Conservation (phyloP, 2,888 invertebrate species). For the Leptinotarsa peninsularis region DNA sequence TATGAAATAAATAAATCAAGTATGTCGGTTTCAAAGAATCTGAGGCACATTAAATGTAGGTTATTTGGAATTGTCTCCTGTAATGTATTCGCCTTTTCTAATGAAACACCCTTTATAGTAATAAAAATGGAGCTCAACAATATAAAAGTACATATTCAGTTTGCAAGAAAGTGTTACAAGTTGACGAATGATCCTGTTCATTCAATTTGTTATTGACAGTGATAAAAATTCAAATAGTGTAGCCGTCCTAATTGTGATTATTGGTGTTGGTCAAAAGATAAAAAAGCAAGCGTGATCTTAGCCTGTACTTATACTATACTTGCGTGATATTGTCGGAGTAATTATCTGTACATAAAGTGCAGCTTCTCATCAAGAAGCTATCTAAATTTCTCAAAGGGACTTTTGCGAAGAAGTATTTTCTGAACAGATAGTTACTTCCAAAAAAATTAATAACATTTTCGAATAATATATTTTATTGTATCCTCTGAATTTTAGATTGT, state of each 20-base stretch:
- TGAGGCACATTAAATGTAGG: no score
- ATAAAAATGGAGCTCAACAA: no score
- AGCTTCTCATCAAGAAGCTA: not conserved
- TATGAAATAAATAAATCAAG: no score
- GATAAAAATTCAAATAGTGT: not conserved
- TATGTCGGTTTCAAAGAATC: no score
- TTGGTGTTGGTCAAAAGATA: not conserved
- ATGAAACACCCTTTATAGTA: no score
- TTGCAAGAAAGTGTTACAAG: no score
- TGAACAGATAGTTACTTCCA: not conserved
- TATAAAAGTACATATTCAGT: no score
- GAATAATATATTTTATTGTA: slow-evolving; percentile 10
- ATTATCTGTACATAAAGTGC: not conserved
- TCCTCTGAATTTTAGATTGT: not conserved
- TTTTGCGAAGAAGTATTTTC: not conserved
- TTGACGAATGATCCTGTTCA: not conserved
- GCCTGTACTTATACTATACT: slow-evolving; percentile 13
- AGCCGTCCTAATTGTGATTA: slow-evolving; percentile 19
- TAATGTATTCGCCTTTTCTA: no score
- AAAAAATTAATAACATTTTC: not conserved
- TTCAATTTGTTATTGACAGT: not conserved
- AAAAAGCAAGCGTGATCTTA: slow-evolving; percentile 20
- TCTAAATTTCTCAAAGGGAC: not conserved
- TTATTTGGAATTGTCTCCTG: no score
- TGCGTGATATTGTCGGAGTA: not conserved